Base-by-base conservation (phyloP, 1,140 invertebrate genomes). In the Probaryconus sp. region DNA sequence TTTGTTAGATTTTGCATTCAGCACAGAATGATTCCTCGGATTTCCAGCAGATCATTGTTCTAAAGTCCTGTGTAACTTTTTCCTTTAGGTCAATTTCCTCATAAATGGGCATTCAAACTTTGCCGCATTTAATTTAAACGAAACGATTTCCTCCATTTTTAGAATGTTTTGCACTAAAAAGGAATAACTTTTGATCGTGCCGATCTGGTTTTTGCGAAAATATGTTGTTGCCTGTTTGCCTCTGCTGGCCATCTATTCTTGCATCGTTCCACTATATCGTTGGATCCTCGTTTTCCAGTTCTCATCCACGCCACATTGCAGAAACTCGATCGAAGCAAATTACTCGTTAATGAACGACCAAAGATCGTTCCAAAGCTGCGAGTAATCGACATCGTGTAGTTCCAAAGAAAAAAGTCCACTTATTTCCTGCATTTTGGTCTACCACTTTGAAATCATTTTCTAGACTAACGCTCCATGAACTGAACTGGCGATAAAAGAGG, bases 191-290 rank as follows among this genome's bases (percentile, higher is more conserved):
- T 69, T 69, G 61, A 60, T 72, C 61, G 48, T 18, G 33, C 55
- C 61, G 60, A 47, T 60, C 47, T 28, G 60, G 28, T 65, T 72
- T 67, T 72, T 60, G 53, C 48, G 24, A 53, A 72, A 72, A 61
- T 45, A 50, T 58, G 24, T n/a, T 58, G 51, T 21, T 56, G 45
- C 38, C 31, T 28, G 18, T 47, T 65, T 6, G 16, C 17, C 9
- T 6, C 20, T 42, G 9, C 3, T 4, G n/a, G n/a, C n/a, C 38
- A 3, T 16, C 17, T 14, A 38, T 42, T 20, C 38, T 42, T 40
- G 16, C 17, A 40, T 18, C 21, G 30, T 47, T 38, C n/a, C n/a
- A n/a, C n/a, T n/a, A n/a, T n/a, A n/a, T n/a, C n/a, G n/a, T n/a
- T n/a, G n/a, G 31, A 53, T 61, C 17, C 38, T 40, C 17, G 40